Evolutionary conservation across 2,797 vertebrate species (phyloP).

Genomic region (Sebastolobus alascanus): DNA sequence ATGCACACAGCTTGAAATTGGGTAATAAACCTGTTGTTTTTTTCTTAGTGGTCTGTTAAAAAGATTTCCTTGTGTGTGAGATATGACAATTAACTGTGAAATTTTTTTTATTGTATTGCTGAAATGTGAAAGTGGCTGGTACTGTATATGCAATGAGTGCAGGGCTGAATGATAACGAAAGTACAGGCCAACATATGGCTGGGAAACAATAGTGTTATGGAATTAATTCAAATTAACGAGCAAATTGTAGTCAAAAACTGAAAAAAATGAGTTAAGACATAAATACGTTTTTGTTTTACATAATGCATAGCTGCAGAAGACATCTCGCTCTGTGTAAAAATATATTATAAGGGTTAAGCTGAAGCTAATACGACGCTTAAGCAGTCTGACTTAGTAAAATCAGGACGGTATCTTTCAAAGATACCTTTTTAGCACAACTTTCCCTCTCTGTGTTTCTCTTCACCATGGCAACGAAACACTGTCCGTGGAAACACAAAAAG

Average conservation of each 20-base stretch:
- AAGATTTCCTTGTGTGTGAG: neutral
- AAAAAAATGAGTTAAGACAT: too few relatives aligned
- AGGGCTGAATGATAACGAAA: neutral
- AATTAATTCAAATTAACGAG: neutral
- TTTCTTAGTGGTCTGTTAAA: neutral
- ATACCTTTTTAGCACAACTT: too few relatives aligned
- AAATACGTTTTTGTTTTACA: too few relatives aligned
- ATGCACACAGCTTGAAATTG: neutral
- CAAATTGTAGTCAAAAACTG: neutral
- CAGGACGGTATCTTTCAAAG: too few relatives aligned
- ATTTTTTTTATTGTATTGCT: neutral
- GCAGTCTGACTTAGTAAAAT: too few relatives aligned
- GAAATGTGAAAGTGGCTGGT: neutral
- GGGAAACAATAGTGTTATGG: neutral
- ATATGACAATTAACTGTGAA: neutral
- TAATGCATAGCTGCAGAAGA: too few relatives aligned
- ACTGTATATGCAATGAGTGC: neutral
- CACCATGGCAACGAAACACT: too few relatives aligned
- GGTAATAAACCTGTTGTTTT: neutral
- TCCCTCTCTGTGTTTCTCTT: too few relatives aligned
- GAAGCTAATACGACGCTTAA: too few relatives aligned
- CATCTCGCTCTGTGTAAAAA: accelerated
- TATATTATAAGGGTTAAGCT: too few relatives aligned
- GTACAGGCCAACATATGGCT: neutral
- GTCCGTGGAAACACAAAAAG: too few relatives aligned